A percentile compares a stretch with the other conserved stretches of the same genome.
These are phyloP conservation scores for Odontamblyopus rebecca DNA, from an alignment of 2,797 vertebrate species.

Conservation along the genomic window DNA sequence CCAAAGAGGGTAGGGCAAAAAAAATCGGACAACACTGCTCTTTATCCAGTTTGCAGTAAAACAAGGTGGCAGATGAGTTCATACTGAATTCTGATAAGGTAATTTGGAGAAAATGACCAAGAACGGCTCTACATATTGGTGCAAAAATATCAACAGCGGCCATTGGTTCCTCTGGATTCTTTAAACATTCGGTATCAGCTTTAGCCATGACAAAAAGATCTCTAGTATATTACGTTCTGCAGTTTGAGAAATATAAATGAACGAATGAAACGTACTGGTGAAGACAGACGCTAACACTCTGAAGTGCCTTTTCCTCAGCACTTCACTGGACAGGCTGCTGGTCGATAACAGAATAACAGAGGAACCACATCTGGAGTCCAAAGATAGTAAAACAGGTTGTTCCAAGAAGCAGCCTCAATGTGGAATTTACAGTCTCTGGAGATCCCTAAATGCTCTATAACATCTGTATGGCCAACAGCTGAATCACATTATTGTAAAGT, in stretches of 20 bases:
- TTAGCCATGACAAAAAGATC: too few relatives aligned
- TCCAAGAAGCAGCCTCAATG: background rate
- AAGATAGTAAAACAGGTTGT: constrained; percentile 18
- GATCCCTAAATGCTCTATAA: background rate
- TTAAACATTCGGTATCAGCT: too few relatives aligned
- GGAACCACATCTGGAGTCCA: constrained; percentile 21
- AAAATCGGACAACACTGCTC: too few relatives aligned
- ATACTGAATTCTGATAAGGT: too few relatives aligned
- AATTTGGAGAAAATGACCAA: too few relatives aligned
- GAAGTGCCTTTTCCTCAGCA: background rate
- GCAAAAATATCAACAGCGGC: too few relatives aligned
- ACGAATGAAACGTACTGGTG: background rate
- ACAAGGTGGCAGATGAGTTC: too few relatives aligned
- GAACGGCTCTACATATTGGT: too few relatives aligned
- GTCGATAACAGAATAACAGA: constrained; percentile 4
- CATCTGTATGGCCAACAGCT: background rate
- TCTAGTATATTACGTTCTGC: background rate
- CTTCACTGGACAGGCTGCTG: background rate
- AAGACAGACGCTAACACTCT: background rate
- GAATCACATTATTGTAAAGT: too few relatives aligned
- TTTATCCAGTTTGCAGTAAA: too few relatives aligned
- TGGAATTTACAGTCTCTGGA: constrained; percentile 27
- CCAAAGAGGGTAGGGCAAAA: too few relatives aligned
- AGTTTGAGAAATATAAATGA: background rate
- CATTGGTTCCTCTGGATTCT: too few relatives aligned